A percentile compares a stretch with the other conserved stretches of the same genome.
Evolutionary conservation across 2,888 invertebrate genomes (phyloP).

Genomic region (Lasioglossum figueresi): DNA sequence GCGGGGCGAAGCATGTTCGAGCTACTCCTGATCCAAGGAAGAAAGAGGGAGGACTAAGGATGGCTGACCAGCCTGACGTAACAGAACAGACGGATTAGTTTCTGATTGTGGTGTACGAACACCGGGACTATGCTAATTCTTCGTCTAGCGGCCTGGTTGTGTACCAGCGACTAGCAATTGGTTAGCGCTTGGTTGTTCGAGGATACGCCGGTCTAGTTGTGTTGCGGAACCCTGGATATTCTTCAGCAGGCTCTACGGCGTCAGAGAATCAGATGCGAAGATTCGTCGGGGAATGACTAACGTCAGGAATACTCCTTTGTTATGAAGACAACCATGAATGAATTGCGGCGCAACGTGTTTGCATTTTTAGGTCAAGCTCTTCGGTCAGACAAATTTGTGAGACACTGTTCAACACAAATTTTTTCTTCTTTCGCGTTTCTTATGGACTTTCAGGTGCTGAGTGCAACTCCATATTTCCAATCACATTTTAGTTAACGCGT

Average conservation of each 20-base stretch:
- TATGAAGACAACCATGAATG: not conserved
- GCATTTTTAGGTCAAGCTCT: not conserved
- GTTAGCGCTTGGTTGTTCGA: constrained; percentile 48
- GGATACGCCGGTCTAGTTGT: constrained; percentile 38
- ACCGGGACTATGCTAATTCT: constrained; percentile 45
- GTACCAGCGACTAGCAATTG: constrained; percentile 33
- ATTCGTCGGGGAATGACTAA: not conserved
- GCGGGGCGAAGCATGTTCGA: constrained; percentile 59
- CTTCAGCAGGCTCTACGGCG: not conserved
- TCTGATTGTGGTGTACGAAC: constrained; percentile 39
- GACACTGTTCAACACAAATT: not conserved
- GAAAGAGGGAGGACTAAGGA: constrained; percentile 69
- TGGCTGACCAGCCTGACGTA: constrained; percentile 82
- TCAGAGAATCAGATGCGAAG: not conserved
- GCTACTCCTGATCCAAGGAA: constrained; percentile 38
- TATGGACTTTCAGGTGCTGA: not conserved
- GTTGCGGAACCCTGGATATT: constrained; percentile 5
- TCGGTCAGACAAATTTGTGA: not conserved
- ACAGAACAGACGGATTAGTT: constrained; percentile 80
- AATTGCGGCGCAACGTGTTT: not conserved
- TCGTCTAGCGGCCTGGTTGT: constrained; percentile 21
- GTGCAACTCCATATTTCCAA: too few relatives aligned
- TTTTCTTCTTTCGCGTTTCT: not conserved
- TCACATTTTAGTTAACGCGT: too few relatives aligned
- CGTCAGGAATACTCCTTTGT: not conserved